phyloP scores from a whole-genome alignment of 1,140 invertebrate species.

The Atta texana region DNA sequence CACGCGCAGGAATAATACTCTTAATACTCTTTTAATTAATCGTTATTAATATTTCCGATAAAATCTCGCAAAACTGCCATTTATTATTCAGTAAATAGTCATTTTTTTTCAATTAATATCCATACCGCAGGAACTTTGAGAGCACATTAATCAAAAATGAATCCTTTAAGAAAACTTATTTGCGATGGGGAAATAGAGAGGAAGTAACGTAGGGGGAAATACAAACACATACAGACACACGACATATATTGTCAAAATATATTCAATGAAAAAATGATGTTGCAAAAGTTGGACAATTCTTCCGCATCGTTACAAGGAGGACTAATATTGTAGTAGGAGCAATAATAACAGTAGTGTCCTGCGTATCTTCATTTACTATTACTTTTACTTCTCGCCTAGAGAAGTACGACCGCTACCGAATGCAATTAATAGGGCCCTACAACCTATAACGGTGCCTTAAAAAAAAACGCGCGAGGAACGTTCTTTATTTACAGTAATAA shows the following conservation, averaged over 20 bases:
- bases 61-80: not conserved
- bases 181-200: not conserved
- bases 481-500: conserved; percentile 77
- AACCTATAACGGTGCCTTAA: conserved; percentile 77
- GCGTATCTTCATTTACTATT: conserved; percentile 67
- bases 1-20: not conserved
- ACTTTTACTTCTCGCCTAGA: conserved; percentile 78
- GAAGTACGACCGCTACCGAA: conserved; percentile 79
- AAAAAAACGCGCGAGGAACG: conserved; percentile 75
- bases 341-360: conserved; percentile 77
- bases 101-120: not conserved
- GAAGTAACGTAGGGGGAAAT: not conserved
- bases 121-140: not conserved
- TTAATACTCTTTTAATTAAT: not conserved
- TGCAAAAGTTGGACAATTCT: conserved; percentile 81
- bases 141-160: not conserved
- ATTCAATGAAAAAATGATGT: conserved; percentile 83
- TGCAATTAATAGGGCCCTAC: conserved; percentile 79
- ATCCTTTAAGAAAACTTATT: not conserved
- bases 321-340: conserved; percentile 72
- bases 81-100: not conserved
- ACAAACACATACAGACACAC: conserved; percentile 58
- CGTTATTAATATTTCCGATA: not conserved
- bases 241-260: conserved; percentile 82
- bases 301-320: conserved; percentile 76